Percentiles rank a stretch among this genome's conserved stretches.
These are phyloP conservation scores for Channa striata DNA, from an alignment of 2,797 vertebrate species.

Conservation along the genomic window DNA sequence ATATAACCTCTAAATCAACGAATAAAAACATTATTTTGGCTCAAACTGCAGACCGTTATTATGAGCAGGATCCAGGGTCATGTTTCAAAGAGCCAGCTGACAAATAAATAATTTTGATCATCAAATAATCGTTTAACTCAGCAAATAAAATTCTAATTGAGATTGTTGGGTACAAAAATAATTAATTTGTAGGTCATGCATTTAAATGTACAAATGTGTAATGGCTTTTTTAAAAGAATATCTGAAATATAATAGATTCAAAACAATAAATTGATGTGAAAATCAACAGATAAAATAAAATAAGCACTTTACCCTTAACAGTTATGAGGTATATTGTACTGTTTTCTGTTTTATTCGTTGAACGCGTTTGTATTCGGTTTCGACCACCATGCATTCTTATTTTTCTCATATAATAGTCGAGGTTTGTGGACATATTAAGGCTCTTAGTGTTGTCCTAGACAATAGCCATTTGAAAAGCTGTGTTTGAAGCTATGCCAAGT, in stretches of 20 bases:
- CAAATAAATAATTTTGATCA: neutral
- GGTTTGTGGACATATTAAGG: constrained; percentile 42
- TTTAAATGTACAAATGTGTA: neutral
- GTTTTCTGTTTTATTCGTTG: constrained; percentile 14
- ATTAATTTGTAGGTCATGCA: neutral
- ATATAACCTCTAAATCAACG: neutral
- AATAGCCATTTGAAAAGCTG: constrained; percentile 65
- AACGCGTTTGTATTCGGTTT: constrained; percentile 14
- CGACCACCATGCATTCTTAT: constrained; percentile 22
- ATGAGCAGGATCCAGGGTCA: neutral
- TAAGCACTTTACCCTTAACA: neutral
- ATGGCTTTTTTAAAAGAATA: neutral
- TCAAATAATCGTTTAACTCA: neutral
- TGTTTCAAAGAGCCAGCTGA: constrained; percentile 4
- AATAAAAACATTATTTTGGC: neutral
- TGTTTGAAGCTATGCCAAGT: constrained; percentile 75
- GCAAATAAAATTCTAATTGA: neutral
- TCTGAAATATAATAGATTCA: neutral
- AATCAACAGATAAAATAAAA: constrained; percentile 10
- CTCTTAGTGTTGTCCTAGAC: constrained; percentile 58
- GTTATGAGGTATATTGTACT: neutral
- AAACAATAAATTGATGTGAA: neutral
- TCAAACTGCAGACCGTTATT: constrained; percentile 1
- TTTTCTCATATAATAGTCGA: constrained; percentile 37
- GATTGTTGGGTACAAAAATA: neutral